phyloP scores from a whole-genome alignment of 92 coral and sea anemone species.

The Desmophyllum pertusum region DNA sequence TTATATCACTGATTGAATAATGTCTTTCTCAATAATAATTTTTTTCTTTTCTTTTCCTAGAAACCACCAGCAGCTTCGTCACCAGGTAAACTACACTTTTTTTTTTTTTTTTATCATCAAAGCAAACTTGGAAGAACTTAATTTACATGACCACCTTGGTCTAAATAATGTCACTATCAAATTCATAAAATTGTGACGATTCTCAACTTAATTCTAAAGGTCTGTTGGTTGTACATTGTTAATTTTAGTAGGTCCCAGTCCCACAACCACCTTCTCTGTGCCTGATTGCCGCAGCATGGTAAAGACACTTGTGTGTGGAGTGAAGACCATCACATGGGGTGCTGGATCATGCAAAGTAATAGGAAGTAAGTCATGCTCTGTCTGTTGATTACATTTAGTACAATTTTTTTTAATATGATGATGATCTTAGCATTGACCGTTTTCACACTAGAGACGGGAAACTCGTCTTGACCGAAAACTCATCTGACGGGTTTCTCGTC shows the following conservation, averaged over 20 bases:
- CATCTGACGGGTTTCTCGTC: too few species aligned
- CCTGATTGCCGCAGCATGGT: conserved; percentile 99
- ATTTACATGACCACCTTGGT: not conserved
- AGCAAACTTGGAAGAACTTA: not conserved
- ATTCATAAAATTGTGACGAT: too few species aligned
- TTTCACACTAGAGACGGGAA: too few species aligned
- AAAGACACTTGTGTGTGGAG: conserved; percentile 98
- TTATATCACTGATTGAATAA: too few species aligned
- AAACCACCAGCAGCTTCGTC: not conserved
- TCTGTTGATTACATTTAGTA: not conserved
- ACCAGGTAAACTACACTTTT: conserved; percentile 7
- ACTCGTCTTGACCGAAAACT: too few species aligned
- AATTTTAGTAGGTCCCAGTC: conserved; percentile 42
- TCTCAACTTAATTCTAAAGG: not conserved
- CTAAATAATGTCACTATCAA: not conserved
- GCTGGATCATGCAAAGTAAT: conserved; percentile 96
- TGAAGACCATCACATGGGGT: conserved; percentile 99
- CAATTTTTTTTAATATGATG: too few species aligned
- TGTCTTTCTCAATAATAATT: not conserved
- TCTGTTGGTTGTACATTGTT: not conserved
- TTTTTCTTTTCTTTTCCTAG: conserved; percentile 6
- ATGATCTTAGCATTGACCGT: too few species aligned
- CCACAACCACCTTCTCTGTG: conserved; percentile 85
- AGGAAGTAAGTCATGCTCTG: conserved; percentile 65
- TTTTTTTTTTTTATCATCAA: not conserved